Base-by-base conservation (phyloP, 1,140 invertebrate species). In the Colletes gigas region DNA sequence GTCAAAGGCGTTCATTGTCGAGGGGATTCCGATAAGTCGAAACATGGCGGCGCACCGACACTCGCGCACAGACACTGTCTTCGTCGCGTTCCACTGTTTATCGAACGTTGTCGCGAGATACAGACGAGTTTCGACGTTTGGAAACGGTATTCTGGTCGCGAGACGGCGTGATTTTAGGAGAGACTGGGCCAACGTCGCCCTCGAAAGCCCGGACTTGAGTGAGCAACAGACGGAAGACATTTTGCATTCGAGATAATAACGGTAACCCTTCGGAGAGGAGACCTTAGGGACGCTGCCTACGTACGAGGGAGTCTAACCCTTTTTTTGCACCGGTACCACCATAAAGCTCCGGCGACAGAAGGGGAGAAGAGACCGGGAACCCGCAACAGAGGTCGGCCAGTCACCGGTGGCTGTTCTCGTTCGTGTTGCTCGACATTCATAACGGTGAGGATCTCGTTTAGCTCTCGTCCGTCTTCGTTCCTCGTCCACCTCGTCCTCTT, bases 221-320 rank as follows among this genome's bases (percentile, higher is more conserved):
- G 91, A 92, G 86, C 88, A 78, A 70, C 83, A 77, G 86, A 55
- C 50, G 70, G 88, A 87, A 86, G 84, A 89, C 85, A 88, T 88
- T 90, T 90, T 83, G 86, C 83, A 89, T 90, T 91, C 81, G 86
- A 15, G 79, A 83, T 88, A 91, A 92, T 91, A 90, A 91, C 88
- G 89, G 89, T 72, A 84, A 84, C 81, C 85, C 87, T 30, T 85
- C 44, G 60, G 75, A 78, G 50, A 69, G 55, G 50, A 79, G 30
- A 55, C 77, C 82, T 87, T 89, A 84, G 87, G 72, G 66, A 57
- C 15, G 39, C 66, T 12, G 82, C 54, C 76, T 69, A 59, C 80
- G 76, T 85, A 82, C 57, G 55, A 82, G 78, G 79, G 81, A 83
- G 83, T 82, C 76, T 50, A 81, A 83, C 81, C 88, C 84, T 87